Base-by-base conservation (phyloP, 2,797 vertebrate genomes). In the Heterohyrax brucei region DNA sequence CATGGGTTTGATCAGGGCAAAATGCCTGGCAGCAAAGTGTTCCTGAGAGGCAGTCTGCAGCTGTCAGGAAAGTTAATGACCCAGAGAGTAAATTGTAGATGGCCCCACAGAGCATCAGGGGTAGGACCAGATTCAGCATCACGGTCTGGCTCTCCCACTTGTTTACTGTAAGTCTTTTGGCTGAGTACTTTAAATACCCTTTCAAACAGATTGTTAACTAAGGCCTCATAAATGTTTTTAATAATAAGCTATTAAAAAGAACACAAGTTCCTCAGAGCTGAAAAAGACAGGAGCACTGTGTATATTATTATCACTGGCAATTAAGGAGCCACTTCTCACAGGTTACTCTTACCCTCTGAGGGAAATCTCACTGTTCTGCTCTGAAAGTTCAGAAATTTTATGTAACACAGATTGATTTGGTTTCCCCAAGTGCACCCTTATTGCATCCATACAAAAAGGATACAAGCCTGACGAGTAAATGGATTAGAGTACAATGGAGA, bases 61-160 rank as follows among this genome's bases (percentile, higher is more conserved):
- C 79, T 96, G 61, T 89, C 66, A 59, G 18, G 24, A 61, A 96
- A 94, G 82, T 16, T 92, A 94, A 95, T n/a, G 79, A 80, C 14
- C 33, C 24, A 33, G 75, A 73, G 39, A 59, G 22, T 7, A 81
- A 64, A 64, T 5, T n/a, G 0, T 19, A 81, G 82, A 87, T 84
- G 30, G 18, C 56, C 18, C 76, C 62, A 13, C 6, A 64, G 75
- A 73, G 76, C 33, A 64, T 53, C 76, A 56, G 78, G 6, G 7
- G 18, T 28, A 3, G 16, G 80, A 59, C 26, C 21, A 59, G 24
- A 68, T 80, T 89, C 77, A 59, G 50, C 68, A 46, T 22, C 19
- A 4, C 26, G 33, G 87, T 26, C 21, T 4, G 1, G 46, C 53
- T 8, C n/a, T 75, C 26, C 19, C 24, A 24, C 14, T 64, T 88